Evolutionary conservation across 2,888 invertebrate genomes (phyloP), one percentile per base, ranked within the genome.

Genomic region (Himalopsyche anomala): DNA sequence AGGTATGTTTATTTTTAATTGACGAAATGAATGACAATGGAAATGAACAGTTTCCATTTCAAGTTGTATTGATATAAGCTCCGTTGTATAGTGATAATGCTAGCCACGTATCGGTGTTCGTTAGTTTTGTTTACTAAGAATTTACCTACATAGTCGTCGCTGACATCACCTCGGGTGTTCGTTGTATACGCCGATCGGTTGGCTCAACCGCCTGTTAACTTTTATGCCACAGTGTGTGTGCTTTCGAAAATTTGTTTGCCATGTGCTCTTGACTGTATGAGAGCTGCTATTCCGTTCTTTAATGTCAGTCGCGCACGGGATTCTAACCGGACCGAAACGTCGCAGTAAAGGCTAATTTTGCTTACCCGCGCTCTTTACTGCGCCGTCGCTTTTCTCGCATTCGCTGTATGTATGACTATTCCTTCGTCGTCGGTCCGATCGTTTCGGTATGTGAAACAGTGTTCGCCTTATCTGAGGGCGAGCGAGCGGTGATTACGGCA

Each of bases 241-340:
- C 74, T 74, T 74, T 74, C 74, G 74, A 74, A 74, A 74, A 74
- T 74, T 74, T 74, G 74, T 74, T 74, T 74, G 74, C 74, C 74
- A 74, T 74, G 74, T 74, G 74, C 74, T 74, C 74, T 74, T 74
- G 74, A 74, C 74, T 74, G 74, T 74, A 74, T 74, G 74, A 74
- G 74, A 74, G 74, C 36, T 74, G 74, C 74, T 74, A 74, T 74
- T 74, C 38, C 74, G 74, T 74, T 74, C 74, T 28, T 74, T 74
- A 74, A 36, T 38, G 28, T 36, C 38, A 15, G 36, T 74, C 74
- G 74, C 51, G 36, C 74, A 74, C 36, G 36, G 74, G 9, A 74
- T 15, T 74, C 74, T 74, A 36, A 74, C 74, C 74, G 74, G 74
- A 5, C 19, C 74, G 74, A 36, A 36, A 11, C 36, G 15, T 28